Evolutionary conservation across 2,113 vertebrate species (phyloP).

Genomic region (Lichenostomus cassidix): DNA sequence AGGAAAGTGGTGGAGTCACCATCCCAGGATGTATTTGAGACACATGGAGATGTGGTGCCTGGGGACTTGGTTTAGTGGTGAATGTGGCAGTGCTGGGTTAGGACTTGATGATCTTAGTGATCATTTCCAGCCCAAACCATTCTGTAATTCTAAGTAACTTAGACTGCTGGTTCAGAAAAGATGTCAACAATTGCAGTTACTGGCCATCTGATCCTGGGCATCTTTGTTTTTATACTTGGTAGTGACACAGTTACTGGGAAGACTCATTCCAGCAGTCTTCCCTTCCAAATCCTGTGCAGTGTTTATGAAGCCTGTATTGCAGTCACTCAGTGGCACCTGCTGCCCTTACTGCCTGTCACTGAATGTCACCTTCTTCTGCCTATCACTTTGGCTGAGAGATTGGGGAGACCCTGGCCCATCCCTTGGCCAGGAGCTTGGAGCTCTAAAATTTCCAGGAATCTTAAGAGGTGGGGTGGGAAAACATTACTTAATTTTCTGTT

Average conservation of each 20-base stretch:
- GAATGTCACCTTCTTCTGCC: background rate
- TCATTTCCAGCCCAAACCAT: background rate
- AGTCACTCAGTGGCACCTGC: background rate
- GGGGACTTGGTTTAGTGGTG: background rate
- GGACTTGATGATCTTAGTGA: accelerated
- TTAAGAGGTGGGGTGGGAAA: background rate
- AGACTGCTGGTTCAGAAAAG: background rate
- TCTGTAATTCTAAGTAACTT: background rate
- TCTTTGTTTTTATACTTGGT: background rate
- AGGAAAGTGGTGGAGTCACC: background rate
- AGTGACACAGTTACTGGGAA: background rate
- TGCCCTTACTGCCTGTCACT: background rate
- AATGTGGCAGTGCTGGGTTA: too few relatives aligned
- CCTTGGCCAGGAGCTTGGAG: background rate
- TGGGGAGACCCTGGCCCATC: background rate
- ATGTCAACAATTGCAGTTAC: background rate
- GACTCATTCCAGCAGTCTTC: background rate
- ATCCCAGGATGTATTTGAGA: background rate
- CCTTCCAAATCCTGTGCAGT: background rate
- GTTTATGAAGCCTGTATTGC: background rate
- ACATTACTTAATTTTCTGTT: background rate
- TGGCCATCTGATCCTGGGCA: background rate
- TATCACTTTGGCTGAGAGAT: accelerated
- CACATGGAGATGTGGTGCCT: accelerated
- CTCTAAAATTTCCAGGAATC: background rate